phyloP scores from a whole-genome alignment of 2,888 invertebrate genomes.

The Tipula unca region DNA sequence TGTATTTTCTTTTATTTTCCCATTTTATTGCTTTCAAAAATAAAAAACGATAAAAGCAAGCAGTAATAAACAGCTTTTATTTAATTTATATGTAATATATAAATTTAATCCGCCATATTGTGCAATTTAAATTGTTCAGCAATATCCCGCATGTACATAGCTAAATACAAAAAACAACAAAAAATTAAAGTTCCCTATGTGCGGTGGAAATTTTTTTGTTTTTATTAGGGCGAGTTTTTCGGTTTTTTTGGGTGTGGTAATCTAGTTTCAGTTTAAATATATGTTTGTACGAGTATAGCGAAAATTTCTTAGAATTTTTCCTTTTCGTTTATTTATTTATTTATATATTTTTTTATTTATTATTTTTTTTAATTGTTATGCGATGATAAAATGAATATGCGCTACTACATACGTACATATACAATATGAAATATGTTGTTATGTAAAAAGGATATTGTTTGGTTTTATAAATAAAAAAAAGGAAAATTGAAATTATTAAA shows the following conservation, averaged over 20 bases:
- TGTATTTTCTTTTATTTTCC: not conserved
- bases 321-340: not conserved
- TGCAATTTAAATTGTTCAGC: not conserved
- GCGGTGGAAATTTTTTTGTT: not conserved
- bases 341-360: not conserved
- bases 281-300: too few species aligned
- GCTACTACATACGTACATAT: not conserved
- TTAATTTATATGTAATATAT: not conserved
- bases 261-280: not conserved
- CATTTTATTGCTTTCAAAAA: not conserved
- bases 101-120: not conserved
- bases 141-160: too few species aligned
- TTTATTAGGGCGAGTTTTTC: not conserved
- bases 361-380: not conserved
- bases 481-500: not conserved
- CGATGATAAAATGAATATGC: not conserved
- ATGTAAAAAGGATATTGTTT: not conserved
- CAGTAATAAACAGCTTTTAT: slow-evolving; percentile 8
- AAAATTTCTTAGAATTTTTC: not conserved
- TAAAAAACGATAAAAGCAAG: not conserved
- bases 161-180: not conserved
- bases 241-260: not conserved
- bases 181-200: not conserved
- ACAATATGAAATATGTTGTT: not conserved
- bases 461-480: not conserved